Conservation (phyloP, 2,888 invertebrate genomes). For the Megastigmus dorsalis region DNA sequence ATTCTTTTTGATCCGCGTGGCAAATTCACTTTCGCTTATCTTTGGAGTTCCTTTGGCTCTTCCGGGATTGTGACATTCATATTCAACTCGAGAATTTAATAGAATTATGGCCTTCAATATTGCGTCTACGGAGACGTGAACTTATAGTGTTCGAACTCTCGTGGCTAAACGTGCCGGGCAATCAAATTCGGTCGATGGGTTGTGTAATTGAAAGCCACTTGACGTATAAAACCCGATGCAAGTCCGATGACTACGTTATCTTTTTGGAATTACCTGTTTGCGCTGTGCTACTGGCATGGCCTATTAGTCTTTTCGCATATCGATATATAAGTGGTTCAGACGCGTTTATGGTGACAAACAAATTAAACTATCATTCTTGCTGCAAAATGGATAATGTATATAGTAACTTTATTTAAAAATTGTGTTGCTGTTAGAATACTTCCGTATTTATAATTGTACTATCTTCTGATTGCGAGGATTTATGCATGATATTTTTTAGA, state of each 20-base stretch:
- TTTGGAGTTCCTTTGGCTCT: background rate
- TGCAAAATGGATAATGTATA: too few relatives aligned
- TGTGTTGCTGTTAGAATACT: too few relatives aligned
- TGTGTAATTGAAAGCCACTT: constrained; percentile 49
- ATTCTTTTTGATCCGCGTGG: background rate
- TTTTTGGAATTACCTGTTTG: constrained; percentile 35
- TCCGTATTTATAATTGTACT: too few relatives aligned
- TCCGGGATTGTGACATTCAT: too few relatives aligned
- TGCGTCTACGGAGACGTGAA: background rate
- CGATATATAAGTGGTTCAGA: too few relatives aligned
- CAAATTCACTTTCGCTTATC: constrained; percentile 2
- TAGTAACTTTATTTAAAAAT: too few relatives aligned
- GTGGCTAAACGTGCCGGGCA: constrained; percentile 12
- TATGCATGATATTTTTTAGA: too few relatives aligned
- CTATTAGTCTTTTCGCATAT: background rate
- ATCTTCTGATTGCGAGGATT: too few relatives aligned
- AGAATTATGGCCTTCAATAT: background rate
- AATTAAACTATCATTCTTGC: too few relatives aligned
- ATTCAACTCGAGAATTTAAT: too few relatives aligned
- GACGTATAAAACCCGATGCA: constrained; percentile 26
- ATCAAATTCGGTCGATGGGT: constrained; percentile 42
- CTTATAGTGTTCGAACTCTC: background rate
- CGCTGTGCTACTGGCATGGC: constrained; percentile 10
- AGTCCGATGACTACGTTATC: constrained; percentile 27
- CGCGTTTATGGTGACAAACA: too few relatives aligned